Conservation (phyloP, 2,797 vertebrate species). For the Triplophysa bombifrons region DNA sequence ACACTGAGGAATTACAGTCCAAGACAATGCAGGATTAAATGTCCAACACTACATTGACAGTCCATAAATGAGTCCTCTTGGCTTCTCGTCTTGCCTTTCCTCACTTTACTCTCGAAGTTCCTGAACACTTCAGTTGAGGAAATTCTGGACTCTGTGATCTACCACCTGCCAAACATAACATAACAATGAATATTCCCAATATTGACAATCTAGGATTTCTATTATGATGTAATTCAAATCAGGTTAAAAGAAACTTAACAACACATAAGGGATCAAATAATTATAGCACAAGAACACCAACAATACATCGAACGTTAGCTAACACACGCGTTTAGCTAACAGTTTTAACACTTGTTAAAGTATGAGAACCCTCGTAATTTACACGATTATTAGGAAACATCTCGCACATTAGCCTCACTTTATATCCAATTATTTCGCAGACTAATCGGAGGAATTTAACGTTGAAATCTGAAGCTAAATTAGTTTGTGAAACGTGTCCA, state of each 20-base stretch:
- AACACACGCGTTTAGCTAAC: constrained; percentile 21
- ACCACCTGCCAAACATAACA: constrained; percentile 44
- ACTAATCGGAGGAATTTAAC: background rate
- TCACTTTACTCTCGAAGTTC: constrained; percentile 13
- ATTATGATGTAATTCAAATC: too few species aligned
- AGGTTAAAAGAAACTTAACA: background rate
- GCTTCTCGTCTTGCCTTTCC: constrained; percentile 4
- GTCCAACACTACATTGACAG: constrained; percentile 18
- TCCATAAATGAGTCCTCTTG: constrained; percentile 18
- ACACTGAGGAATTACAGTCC: constrained; percentile 3
- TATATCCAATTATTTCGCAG: background rate
- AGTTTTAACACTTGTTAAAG: constrained; percentile 15
- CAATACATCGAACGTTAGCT: background rate
- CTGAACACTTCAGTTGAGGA: constrained; percentile 24
- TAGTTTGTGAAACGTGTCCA: background rate
- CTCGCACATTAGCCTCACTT: background rate
- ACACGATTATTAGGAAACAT: background rate
- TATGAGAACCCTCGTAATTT: background rate
- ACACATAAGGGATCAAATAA: background rate
- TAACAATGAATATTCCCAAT: background rate
- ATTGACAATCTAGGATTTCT: too few species aligned
- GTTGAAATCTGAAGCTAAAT: background rate
- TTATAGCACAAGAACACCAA: background rate
- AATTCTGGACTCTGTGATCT: constrained; percentile 12
- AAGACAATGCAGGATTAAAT: constrained; percentile 37